A percentile compares a stretch with the other conserved stretches of the same genome.
Evolutionary conservation across 2,113 vertebrate species (phyloP).

Genomic region (Origma solitaria): DNA sequence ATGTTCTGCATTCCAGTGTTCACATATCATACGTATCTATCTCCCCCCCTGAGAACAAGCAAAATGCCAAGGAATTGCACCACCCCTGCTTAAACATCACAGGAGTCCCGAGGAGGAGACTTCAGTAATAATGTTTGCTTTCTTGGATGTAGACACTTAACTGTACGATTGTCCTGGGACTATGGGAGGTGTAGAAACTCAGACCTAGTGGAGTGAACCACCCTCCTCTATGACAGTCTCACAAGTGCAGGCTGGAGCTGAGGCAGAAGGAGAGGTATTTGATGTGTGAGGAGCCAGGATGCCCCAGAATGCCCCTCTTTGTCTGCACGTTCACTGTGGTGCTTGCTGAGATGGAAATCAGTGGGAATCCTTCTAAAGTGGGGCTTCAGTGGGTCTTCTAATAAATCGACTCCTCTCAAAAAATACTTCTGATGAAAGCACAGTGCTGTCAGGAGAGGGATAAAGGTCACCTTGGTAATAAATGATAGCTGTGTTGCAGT

Average conservation of each 20-base stretch:
- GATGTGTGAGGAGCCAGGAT: not conserved
- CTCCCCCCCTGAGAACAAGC: not conserved
- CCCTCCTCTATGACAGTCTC: not conserved
- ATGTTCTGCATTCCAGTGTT: not conserved
- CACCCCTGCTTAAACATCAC: not conserved
- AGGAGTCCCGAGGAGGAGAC: not conserved
- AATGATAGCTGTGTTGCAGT: not conserved
- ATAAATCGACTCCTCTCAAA: not conserved
- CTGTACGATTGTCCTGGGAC: not conserved
- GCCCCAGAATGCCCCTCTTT: not conserved
- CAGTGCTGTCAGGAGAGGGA: not conserved
- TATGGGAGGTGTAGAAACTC: not conserved
- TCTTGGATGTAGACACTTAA: not conserved
- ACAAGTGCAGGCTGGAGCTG: not conserved
- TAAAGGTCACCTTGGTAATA: slow-evolving; percentile 7
- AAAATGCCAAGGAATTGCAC: not conserved
- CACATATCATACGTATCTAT: not conserved
- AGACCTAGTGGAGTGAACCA: not conserved
- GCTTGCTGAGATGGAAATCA: not conserved
- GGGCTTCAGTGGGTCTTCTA: not conserved
- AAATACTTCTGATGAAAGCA: not conserved
- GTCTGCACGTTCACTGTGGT: not conserved
- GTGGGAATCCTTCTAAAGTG: not conserved
- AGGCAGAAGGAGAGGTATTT: not conserved
- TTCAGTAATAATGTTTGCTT: not conserved